phyloP scores from a whole-genome alignment of 2,888 invertebrate species.

The Drosophila merina region DNA sequence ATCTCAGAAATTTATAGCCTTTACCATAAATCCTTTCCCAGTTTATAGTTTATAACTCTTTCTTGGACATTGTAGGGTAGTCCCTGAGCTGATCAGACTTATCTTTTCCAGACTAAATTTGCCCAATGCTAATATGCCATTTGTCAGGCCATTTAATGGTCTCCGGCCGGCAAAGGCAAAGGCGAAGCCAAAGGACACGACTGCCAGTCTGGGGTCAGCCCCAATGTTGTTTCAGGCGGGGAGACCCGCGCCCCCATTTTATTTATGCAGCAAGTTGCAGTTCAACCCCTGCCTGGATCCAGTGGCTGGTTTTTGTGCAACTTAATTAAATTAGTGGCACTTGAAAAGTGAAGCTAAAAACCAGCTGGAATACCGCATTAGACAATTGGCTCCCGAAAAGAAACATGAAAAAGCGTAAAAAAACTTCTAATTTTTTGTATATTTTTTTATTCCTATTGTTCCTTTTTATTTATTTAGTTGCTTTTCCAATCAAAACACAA shows the following conservation, averaged over 20 bases:
- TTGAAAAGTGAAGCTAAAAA: constrained; percentile 9
- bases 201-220: constrained; percentile 34
- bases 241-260: constrained; percentile 49
- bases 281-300: constrained; percentile 29
- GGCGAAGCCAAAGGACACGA: constrained; percentile 18
- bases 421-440: constrained; percentile 20
- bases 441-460: background rate
- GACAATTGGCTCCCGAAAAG: constrained; percentile 32
- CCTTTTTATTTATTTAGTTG: background rate
- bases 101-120: constrained; percentile 19
- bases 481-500: constrained; percentile 25
- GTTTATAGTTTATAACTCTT: background rate
- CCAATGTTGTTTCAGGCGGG: constrained; percentile 32
- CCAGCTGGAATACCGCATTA: constrained; percentile 33
- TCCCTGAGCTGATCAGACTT: constrained; percentile 1
- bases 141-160: constrained; percentile 38
- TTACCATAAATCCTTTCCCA: no score
- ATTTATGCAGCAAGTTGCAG: constrained; percentile 65
- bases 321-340: constrained; percentile 66
- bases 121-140: constrained; percentile 43
- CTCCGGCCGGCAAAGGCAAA: constrained; percentile 12
- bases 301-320: constrained; percentile 36
- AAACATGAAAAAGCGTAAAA: background rate
- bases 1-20: no score
- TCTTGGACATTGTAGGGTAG: background rate